Conservation (phyloP, 1,140 invertebrate species). For the Calliopsis andreniformis region DNA sequence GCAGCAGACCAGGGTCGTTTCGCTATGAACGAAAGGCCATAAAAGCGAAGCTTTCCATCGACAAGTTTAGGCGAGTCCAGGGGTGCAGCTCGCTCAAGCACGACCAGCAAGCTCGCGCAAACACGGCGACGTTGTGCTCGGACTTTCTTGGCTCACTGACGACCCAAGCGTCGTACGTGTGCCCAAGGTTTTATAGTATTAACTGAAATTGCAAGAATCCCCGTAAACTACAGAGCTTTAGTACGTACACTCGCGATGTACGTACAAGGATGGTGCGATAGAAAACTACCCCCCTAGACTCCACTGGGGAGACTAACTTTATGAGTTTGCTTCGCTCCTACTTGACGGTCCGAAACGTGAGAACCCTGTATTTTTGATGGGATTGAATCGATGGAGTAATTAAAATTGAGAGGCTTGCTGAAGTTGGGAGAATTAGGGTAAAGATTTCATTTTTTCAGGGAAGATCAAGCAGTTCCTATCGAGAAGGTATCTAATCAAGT, state of each 20-base stretch:
- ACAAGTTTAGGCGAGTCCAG: conserved; percentile 55
- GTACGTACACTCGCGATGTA: conserved; percentile 7
- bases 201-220: conserved; percentile 76
- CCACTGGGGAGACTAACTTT: conserved; percentile 26
- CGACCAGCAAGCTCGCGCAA: conserved; percentile 7
- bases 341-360: not conserved
- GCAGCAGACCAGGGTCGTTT: conserved; percentile 33
- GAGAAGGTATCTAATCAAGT: too few species aligned
- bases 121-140: conserved; percentile 6
- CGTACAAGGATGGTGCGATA: conserved; percentile 50
- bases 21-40: conserved; percentile 50
- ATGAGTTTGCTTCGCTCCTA: not conserved
- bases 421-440: too few species aligned
- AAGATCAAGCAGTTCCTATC: too few species aligned
- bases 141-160: not conserved
- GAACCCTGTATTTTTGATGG: not conserved
- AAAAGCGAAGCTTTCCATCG: conserved; percentile 60
- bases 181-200: conserved; percentile 76
- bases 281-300: conserved; percentile 11
- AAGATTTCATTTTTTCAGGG: too few species aligned
- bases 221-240: conserved; percentile 68
- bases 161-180: conserved; percentile 52
- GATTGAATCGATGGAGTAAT: too few species aligned
- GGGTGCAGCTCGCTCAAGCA: conserved; percentile 12
- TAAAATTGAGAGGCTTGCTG: too few species aligned